Evolutionary conservation across 2,113 vertebrate genomes (phyloP).

Genomic region (Misgurnus mizolepis): DNA sequence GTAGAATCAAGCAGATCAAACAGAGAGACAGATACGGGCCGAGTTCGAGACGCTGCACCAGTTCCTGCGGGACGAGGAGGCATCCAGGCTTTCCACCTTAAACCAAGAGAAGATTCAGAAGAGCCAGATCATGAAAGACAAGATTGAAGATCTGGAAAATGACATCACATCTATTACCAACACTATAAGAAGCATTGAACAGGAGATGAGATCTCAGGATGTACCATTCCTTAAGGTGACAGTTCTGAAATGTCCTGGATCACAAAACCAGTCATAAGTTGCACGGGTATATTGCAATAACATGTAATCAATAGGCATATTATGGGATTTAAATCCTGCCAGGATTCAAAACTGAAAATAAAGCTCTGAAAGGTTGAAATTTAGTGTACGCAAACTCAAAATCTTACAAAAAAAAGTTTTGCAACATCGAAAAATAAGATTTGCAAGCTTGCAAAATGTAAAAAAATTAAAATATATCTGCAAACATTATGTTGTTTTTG

Average conservation of each 20-base stretch:
- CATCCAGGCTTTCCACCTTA: conserved; percentile 63
- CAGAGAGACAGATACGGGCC: conserved; percentile 71
- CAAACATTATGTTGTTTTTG: too few species aligned
- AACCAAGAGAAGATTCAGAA: conserved; percentile 70
- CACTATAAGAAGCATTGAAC: conserved; percentile 68
- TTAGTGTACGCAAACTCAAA: too few species aligned
- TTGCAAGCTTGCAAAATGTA: too few species aligned
- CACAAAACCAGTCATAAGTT: too few species aligned
- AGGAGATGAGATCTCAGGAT: conserved; percentile 70
- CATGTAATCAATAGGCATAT: too few species aligned
- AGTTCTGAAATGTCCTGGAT: background rate
- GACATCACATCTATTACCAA: conserved; percentile 69
- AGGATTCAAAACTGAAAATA: too few species aligned
- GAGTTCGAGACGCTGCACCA: conserved; percentile 72
- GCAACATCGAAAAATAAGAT: too few species aligned
- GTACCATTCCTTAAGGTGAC: conserved; percentile 71
- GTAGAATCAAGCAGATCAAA: conserved; percentile 71
- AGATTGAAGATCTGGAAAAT: conserved; percentile 64
- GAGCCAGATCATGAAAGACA: conserved; percentile 62
- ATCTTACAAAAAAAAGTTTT: too few species aligned
- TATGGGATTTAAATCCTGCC: too few species aligned
- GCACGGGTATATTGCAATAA: too few species aligned
- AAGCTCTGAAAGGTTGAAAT: too few species aligned
- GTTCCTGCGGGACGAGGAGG: conserved; percentile 75
- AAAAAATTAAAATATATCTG: too few species aligned